phyloP scores from a whole-genome alignment of 1,140 invertebrate genomes.

The Eupeodes corollae region DNA sequence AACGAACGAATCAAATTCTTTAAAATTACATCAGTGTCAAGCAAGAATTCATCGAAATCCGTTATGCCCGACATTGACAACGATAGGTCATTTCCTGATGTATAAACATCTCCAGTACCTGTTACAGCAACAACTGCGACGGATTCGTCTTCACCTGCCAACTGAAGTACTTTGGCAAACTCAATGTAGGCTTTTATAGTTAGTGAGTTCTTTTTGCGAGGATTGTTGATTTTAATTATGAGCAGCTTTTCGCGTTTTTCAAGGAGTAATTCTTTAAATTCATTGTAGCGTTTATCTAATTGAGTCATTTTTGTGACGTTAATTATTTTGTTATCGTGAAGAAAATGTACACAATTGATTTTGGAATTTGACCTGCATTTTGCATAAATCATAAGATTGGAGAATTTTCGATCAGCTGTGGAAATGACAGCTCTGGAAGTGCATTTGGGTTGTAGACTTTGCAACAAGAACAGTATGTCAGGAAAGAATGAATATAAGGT shows the following conservation, averaged over 20 bases:
- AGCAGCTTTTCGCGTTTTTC: constrained; percentile 12
- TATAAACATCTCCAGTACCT: constrained; percentile 61
- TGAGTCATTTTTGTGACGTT: too few relatives aligned
- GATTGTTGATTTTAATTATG: constrained; percentile 60
- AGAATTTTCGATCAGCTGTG: too few relatives aligned
- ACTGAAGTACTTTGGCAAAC: constrained; percentile 18
- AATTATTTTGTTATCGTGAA: too few relatives aligned
- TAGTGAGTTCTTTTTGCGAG: constrained; percentile 68
- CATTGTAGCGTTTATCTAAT: too few relatives aligned
- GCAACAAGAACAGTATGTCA: too few relatives aligned
- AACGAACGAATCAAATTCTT: constrained; percentile 64
- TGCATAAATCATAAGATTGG: too few relatives aligned
- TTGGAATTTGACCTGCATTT: too few relatives aligned
- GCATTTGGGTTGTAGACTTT: too few relatives aligned
- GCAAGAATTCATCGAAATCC: constrained; percentile 14
- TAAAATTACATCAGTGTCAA: constrained; percentile 25
- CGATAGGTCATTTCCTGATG: constrained; percentile 78
- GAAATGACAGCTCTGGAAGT: too few relatives aligned
- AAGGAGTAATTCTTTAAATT: too few relatives aligned
- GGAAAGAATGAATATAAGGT: too few relatives aligned
- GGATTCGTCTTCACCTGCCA: constrained; percentile 12
- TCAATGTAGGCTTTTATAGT: constrained; percentile 32
- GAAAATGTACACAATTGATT: too few relatives aligned
- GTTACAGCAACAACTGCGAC: constrained; percentile 19
- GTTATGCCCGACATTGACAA: constrained; percentile 3